Percentiles rank a stretch among this genome's conserved stretches.
Conservation (phyloP, 2,888 invertebrate genomes). For the Lagria hirta region DNA sequence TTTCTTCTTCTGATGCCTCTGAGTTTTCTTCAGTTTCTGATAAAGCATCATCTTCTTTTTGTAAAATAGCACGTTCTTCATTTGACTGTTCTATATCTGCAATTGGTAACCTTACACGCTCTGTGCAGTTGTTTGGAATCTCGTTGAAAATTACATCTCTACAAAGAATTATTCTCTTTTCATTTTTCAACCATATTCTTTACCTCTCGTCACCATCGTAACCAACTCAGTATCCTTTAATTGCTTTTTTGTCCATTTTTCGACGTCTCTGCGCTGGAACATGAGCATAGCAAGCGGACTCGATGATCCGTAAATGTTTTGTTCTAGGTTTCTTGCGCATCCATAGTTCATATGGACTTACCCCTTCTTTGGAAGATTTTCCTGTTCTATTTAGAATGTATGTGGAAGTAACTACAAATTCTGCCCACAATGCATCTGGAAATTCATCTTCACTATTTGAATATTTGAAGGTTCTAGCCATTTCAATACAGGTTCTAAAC, state of each 20-base stretch:
- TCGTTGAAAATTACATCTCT: slow-evolving; percentile 38
- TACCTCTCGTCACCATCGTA: slow-evolving; percentile 40
- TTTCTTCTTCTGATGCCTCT: too few species aligned
- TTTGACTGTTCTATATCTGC: slow-evolving; percentile 5
- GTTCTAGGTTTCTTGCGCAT: too few species aligned
- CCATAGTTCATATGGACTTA: too few species aligned
- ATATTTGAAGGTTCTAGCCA: slow-evolving; percentile 38
- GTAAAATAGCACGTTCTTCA: too few species aligned
- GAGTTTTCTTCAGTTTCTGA: too few species aligned
- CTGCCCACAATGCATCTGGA: slow-evolving; percentile 36
- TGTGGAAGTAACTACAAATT: slow-evolving; percentile 30
- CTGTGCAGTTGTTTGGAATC: slow-evolving; percentile 20
- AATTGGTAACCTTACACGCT: slow-evolving; percentile 15
- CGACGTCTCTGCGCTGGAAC: slow-evolving; percentile 32
- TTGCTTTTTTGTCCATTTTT: slow-evolving; percentile 39
- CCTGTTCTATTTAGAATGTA: slow-evolving; percentile 35
- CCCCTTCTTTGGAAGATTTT: slow-evolving; percentile 31
- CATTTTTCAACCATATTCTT: slow-evolving; percentile 31
- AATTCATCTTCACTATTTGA: slow-evolving; percentile 32
- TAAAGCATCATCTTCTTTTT: too few species aligned
- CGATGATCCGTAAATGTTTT: too few species aligned
- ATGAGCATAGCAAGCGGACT: slow-evolving; percentile 33
- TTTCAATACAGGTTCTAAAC: slow-evolving; percentile 36
- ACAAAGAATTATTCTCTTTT: slow-evolving; percentile 28
- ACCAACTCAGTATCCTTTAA: slow-evolving; percentile 36